These are phyloP conservation scores for Aplidium turbinatum DNA, from an alignment of 23 tunicate species.

Conservation along the genomic window DNA sequence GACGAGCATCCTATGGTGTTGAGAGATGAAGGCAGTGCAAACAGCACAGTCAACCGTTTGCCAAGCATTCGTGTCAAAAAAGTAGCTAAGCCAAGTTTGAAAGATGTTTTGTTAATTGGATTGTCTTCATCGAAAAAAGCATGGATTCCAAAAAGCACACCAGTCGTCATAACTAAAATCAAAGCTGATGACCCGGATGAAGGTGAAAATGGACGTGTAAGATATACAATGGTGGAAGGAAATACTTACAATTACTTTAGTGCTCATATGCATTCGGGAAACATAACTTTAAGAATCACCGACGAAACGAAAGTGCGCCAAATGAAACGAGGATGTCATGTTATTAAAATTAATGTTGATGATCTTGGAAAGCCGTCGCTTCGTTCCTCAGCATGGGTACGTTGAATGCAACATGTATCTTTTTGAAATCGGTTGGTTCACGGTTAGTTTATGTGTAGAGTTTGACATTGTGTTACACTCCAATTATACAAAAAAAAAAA, in stretches of 20 bases:
- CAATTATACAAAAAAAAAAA: no score
- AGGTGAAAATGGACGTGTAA: constrained; percentile 56
- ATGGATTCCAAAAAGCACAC: constrained; percentile 18
- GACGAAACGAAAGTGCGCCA: constrained; percentile 13
- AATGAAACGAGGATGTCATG: constrained; percentile 79
- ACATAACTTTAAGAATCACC: constrained; percentile 34
- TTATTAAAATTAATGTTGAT: constrained; percentile 51
- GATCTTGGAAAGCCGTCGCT: constrained; percentile 62
- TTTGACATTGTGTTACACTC: no score
- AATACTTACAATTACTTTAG: constrained; percentile 59
- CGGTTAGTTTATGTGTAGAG: no score
- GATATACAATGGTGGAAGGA: constrained; percentile 54
- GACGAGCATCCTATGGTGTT: not conserved
- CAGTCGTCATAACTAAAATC: constrained; percentile 43
- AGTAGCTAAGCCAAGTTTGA: not conserved
- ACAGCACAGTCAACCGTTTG: not conserved
- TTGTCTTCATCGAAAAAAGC: not conserved
- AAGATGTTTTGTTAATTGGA: constrained; percentile 5
- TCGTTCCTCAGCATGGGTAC: constrained; percentile 49
- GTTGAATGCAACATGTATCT: no score
- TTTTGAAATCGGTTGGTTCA: no score
- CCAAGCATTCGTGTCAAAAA: no score
- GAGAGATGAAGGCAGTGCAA: not conserved
- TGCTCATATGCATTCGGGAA: constrained; percentile 51
- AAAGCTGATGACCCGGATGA: constrained; percentile 72